Conservation (phyloP, 2,113 vertebrate species). For the Pycnonotus jocosus region DNA sequence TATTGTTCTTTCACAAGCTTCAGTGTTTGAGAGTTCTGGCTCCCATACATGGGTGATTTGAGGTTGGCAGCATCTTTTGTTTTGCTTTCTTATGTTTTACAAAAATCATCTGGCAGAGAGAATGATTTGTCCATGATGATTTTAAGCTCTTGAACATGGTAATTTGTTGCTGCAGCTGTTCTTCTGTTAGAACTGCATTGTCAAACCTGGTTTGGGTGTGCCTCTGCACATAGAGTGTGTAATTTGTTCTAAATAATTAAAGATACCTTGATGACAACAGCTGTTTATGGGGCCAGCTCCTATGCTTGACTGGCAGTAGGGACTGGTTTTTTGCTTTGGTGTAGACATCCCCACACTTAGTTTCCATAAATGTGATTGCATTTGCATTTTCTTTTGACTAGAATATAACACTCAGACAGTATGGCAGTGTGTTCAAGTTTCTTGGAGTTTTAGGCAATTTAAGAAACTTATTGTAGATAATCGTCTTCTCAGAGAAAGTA, state of each 20-base stretch:
- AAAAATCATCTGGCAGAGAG: not conserved
- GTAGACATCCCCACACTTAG: not conserved
- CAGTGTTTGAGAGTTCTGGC: not conserved
- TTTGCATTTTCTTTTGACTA: constrained; percentile 32
- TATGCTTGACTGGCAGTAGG: not conserved
- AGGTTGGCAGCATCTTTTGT: not conserved
- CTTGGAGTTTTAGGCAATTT: not conserved
- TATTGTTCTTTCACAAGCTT: constrained; percentile 9
- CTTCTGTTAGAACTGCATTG: not conserved
- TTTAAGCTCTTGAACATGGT: not conserved
- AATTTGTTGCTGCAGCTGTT: constrained; percentile 39
- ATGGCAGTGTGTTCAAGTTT: not conserved
- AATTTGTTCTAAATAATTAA: constrained; percentile 28
- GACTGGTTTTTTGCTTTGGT: not conserved
- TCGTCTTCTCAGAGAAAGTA: not conserved
- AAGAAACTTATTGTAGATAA: not conserved
- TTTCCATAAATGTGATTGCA: not conserved
- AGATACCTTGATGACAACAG: constrained; percentile 26
- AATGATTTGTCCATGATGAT: not conserved
- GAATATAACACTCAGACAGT: not conserved
- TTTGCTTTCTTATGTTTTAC: constrained; percentile 17
- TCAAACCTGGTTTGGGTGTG: constrained; percentile 14
- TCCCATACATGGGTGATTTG: not conserved
- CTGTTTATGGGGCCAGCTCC: not conserved
- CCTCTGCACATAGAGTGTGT: not conserved